Percentiles rank a stretch among this genome's conserved stretches.
phyloP scores from a whole-genome alignment of 2,888 invertebrate genomes.

The Diabrotica balteata region DNA sequence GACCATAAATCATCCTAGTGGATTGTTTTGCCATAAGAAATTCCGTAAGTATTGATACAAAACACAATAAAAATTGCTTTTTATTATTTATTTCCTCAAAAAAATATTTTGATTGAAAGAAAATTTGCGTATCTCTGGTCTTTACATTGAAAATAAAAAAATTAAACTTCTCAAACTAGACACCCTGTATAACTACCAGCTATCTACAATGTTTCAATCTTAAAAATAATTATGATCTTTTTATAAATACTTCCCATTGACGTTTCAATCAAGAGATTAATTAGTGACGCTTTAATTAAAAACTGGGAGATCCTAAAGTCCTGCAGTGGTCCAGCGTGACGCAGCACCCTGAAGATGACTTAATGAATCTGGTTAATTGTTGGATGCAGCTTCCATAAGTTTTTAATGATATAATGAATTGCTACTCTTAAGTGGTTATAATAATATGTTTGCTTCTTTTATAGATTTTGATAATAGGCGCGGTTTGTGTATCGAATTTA shows the following conservation, averaged over 20 bases:
- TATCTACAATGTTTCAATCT: neutral
- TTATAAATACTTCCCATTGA: constrained; percentile 7
- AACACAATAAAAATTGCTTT: too few relatives aligned
- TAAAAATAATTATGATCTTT: constrained; percentile 4
- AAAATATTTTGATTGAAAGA: too few relatives aligned
- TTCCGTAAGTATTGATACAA: too few relatives aligned
- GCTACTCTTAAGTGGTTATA: constrained; percentile 8
- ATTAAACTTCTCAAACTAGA: too few relatives aligned
- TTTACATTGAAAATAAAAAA: too few relatives aligned
- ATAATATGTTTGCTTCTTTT: neutral
- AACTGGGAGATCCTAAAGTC: constrained; percentile 6
- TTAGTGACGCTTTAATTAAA: constrained; percentile 19
- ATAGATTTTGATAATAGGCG: too few relatives aligned
- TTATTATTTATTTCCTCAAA: too few relatives aligned
- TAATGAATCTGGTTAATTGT: constrained; percentile 10
- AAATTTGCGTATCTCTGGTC: too few relatives aligned
- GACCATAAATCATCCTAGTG: too few relatives aligned
- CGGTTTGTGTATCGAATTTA: too few relatives aligned
- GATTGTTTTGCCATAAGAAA: too few relatives aligned
- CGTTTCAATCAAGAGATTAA: constrained; percentile 22
- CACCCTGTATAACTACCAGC: too few relatives aligned
- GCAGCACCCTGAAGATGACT: constrained; percentile 16
- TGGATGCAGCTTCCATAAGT: constrained; percentile 10
- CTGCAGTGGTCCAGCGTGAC: constrained; percentile 12
- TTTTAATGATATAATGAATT: constrained; percentile 4